Evolutionary conservation across 2,797 vertebrate species (phyloP).

Genomic region (Masticophis lateralis): DNA sequence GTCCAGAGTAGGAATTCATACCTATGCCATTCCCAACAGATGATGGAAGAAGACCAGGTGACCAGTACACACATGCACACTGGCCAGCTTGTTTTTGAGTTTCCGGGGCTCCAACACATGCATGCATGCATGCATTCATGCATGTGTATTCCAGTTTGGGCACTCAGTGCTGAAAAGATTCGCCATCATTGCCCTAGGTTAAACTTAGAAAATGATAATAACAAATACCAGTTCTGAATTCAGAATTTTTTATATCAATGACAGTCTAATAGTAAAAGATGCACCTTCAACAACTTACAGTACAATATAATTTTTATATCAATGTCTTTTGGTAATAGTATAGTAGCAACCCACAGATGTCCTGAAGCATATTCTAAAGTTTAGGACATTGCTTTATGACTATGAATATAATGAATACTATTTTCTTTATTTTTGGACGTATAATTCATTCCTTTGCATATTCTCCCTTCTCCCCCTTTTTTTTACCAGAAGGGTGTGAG

Average conservation of each 20-base stretch:
- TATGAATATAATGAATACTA: background rate
- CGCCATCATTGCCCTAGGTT: background rate
- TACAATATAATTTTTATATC: background rate
- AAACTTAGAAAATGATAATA: background rate
- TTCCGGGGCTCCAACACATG: no score
- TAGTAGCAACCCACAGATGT: background rate
- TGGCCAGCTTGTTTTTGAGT: no score
- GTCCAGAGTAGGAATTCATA: background rate
- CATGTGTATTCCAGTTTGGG: no score
- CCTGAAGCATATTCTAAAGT: background rate
- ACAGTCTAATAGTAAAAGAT: background rate
- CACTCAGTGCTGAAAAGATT: no score
- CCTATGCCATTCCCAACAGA: background rate
- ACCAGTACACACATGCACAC: no score
- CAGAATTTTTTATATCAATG: background rate
- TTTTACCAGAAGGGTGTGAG: background rate
- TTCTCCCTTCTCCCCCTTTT: no score
- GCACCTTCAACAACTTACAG: background rate
- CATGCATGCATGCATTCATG: no score
- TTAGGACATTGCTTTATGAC: background rate
- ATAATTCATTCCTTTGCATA: background rate
- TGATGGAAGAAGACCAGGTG: background rate
- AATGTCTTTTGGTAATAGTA: background rate
- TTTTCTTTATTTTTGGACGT: background rate
- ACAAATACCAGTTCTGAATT: background rate